These are phyloP conservation scores for Tenualosa ilisha DNA, from an alignment of 2,797 vertebrate species.

Conservation along the genomic window DNA sequence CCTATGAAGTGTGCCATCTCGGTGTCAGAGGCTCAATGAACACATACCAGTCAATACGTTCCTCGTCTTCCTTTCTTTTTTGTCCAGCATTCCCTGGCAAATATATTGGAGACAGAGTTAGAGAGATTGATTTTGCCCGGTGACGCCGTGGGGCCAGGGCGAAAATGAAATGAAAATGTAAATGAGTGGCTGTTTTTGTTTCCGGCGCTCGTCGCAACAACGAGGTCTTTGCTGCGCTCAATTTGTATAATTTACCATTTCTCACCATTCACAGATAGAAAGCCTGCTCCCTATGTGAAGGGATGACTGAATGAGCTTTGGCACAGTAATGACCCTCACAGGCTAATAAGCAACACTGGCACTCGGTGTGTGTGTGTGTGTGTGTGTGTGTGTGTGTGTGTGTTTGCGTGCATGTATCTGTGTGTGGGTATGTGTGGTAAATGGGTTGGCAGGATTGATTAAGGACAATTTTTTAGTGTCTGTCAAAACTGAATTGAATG, in stretches of 20 bases:
- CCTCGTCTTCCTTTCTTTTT: constrained; percentile 47
- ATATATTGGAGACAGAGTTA: constrained; percentile 83
- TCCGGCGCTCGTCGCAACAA: constrained; percentile 62
- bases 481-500: constrained; percentile 13
- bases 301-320: constrained; percentile 27
- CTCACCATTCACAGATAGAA: constrained; percentile 47
- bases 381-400: background rate
- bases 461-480: background rate
- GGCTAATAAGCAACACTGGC: constrained; percentile 36
- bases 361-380: background rate
- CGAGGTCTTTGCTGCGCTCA: constrained; percentile 60
- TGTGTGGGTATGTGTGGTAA: background rate
- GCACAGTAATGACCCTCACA: constrained; percentile 45
- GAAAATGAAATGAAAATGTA: constrained; percentile 83
- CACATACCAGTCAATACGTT: constrained; percentile 76
- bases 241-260: constrained; percentile 72
- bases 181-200: constrained; percentile 71
- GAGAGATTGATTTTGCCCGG: constrained; percentile 78
- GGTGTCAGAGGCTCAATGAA: constrained; percentile 70
- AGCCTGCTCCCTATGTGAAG: constrained; percentile 22
- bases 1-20: constrained; percentile 76
- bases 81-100: constrained; percentile 57
- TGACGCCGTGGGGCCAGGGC: constrained; percentile 69
- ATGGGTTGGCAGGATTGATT: constrained; percentile 11
- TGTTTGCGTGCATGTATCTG: background rate